Evolutionary conservation across 2,797 vertebrate genomes (phyloP).

Genomic region (Coregonus sp.): DNA sequence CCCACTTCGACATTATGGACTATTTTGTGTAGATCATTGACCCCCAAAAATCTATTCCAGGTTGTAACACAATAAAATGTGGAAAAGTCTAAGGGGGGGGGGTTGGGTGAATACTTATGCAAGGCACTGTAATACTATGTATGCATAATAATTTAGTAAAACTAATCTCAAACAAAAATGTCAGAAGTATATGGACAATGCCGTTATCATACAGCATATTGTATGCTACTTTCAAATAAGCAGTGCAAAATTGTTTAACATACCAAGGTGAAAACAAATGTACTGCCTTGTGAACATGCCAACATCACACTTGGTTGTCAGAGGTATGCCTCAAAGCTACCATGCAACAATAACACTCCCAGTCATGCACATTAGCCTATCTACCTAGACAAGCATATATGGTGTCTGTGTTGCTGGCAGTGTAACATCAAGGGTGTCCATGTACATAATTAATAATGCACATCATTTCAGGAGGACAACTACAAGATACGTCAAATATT

Average conservation of each 20-base stretch:
- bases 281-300: slow-evolving; percentile 77
- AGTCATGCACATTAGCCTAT: slow-evolving; percentile 79
- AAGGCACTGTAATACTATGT: neutral
- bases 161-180: slow-evolving; percentile 31
- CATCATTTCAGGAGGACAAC: slow-evolving; percentile 78
- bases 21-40: too few species aligned
- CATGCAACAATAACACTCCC: slow-evolving; percentile 81
- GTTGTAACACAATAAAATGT: neutral
- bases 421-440: slow-evolving; percentile 81
- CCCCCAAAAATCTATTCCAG: too few species aligned
- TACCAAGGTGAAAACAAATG: slow-evolving; percentile 60
- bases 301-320: slow-evolving; percentile 77
- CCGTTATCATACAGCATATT: slow-evolving; percentile 47
- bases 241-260: slow-evolving; percentile 72
- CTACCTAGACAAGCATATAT: slow-evolving; percentile 79
- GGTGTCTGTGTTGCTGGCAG: slow-evolving; percentile 86
- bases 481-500: slow-evolving; percentile 78
- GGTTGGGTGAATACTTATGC: neutral
- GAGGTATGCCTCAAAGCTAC: slow-evolving; percentile 74
- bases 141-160: slow-evolving; percentile 1
- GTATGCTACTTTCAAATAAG: slow-evolving; percentile 72
- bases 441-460: slow-evolving; percentile 61
- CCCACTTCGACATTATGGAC: too few species aligned
- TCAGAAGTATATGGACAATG: slow-evolving; percentile 65
- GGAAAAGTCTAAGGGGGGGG: too few species aligned